These are phyloP conservation scores for Tridacna gigas DNA, from an alignment of 2,888 invertebrate genomes.

Conservation along the genomic window DNA sequence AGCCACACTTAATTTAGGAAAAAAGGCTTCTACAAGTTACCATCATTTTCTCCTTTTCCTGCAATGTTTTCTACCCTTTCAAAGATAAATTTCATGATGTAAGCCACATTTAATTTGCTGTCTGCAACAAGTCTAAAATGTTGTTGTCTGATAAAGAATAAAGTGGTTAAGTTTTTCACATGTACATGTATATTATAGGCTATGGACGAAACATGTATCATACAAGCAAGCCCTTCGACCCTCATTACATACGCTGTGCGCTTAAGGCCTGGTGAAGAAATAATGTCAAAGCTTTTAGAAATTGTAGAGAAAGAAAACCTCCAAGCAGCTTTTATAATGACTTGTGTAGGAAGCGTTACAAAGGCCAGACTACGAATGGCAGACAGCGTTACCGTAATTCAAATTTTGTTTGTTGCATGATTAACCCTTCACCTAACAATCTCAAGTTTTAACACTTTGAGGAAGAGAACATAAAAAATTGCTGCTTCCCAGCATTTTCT, in stretches of 20 bases:
- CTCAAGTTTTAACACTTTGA: too few relatives aligned
- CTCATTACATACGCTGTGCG: conserved; percentile 73
- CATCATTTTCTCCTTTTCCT: not conserved
- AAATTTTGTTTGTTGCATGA: not conserved
- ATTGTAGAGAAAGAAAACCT: conserved; percentile 75
- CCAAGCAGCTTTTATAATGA: conserved; percentile 83
- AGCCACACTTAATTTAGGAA: too few relatives aligned
- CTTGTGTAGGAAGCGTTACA: conserved; percentile 85
- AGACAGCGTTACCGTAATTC: conserved; percentile 61
- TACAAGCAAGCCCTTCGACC: conserved; percentile 26
- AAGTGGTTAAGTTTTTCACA: too few relatives aligned
- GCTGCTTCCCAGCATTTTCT: not conserved
- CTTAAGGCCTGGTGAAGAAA: conserved; percentile 80
- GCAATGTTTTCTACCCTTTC: not conserved
- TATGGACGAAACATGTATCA: not conserved
- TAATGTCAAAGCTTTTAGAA: conserved; percentile 72
- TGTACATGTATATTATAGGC: not conserved
- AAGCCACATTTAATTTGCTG: not conserved
- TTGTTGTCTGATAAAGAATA: too few relatives aligned
- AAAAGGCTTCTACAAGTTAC: too few relatives aligned
- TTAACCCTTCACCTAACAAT: too few relatives aligned
- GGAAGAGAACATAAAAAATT: not conserved
- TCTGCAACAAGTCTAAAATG: not conserved
- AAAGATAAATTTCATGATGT: not conserved
- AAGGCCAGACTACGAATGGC: conserved; percentile 84